Evolutionary conservation across 2,797 vertebrate species (phyloP).

Genomic region (Orestias chungarensis): DNA sequence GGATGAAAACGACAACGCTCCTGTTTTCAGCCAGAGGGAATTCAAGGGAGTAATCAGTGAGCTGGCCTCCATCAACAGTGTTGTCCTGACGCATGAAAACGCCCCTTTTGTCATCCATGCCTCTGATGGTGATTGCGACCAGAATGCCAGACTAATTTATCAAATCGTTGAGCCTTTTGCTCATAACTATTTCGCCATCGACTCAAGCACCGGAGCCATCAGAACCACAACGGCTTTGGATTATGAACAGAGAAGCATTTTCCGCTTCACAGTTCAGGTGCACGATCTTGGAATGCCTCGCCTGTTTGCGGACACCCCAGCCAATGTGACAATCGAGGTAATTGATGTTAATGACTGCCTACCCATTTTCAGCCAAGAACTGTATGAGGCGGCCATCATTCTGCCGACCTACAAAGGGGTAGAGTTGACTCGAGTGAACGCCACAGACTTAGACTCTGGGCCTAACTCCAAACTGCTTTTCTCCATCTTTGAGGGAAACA

Average conservation of each 20-base stretch:
- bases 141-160: conserved; percentile 94
- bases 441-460: conserved; percentile 90
- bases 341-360: conserved; percentile 94
- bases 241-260: conserved; percentile 89
- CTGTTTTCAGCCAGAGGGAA: conserved; percentile 85
- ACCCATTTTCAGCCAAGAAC: conserved; percentile 87
- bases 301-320: conserved; percentile 88
- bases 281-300: conserved; percentile 90
- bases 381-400: conserved; percentile 87
- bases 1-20: conserved; percentile 95
- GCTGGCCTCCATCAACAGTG: conserved; percentile 87
- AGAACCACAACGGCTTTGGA: conserved; percentile 87
- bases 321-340: conserved; percentile 93
- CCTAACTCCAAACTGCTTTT: conserved; percentile 90
- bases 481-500: conserved; percentile 95
- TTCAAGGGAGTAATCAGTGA: conserved; percentile 94
- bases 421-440: conserved; percentile 86
- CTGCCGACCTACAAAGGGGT: conserved; percentile 94
- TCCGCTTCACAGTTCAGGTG: conserved; percentile 95
- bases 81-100: conserved; percentile 89
- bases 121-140: conserved; percentile 88
- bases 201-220: conserved; percentile 95
- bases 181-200: conserved; percentile 92
- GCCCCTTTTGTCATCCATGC: conserved; percentile 92
- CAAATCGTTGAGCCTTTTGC: conserved; percentile 94